A percentile compares a stretch with the other conserved stretches of the same genome.
Conservation (phyloP, 1,140 invertebrate genomes). For the Drosophila ogumai region DNA sequence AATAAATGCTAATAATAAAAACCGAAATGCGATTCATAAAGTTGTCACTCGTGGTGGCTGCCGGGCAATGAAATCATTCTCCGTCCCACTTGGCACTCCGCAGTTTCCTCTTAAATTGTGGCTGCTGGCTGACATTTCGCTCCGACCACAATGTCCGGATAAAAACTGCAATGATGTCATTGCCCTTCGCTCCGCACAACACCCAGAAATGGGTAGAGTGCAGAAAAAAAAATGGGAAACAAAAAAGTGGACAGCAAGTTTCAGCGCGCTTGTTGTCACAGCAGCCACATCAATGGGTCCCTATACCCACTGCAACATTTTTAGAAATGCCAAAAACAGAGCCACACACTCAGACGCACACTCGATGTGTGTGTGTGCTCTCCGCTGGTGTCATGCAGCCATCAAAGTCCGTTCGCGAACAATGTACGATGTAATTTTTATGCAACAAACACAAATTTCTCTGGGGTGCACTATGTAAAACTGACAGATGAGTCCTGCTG, state of each 20-base stretch:
- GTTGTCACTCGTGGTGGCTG: slow-evolving; percentile 21
- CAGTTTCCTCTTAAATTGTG: slow-evolving; percentile 28
- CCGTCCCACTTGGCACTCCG: not conserved
- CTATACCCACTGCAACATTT: slow-evolving; percentile 63
- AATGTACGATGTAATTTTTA: slow-evolving; percentile 79
- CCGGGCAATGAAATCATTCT: slow-evolving; percentile 19
- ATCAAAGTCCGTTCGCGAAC: slow-evolving; percentile 75
- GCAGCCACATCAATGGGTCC: slow-evolving; percentile 77
- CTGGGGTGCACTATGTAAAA: slow-evolving; percentile 79
- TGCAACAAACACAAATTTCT: slow-evolving; percentile 81
- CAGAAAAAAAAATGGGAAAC: slow-evolving; percentile 1
- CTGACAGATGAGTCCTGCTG: slow-evolving; percentile 72
- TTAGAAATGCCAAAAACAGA: slow-evolving; percentile 79
- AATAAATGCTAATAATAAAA: slow-evolving; percentile 32
- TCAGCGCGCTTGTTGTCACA: slow-evolving; percentile 65
- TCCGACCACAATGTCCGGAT: slow-evolving; percentile 40
- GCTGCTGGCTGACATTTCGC: slow-evolving; percentile 21
- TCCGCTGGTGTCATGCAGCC: slow-evolving; percentile 55
- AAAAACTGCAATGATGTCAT: slow-evolving; percentile 69
- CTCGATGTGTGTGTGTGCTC: slow-evolving; percentile 23
- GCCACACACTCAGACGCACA: slow-evolving; percentile 56
- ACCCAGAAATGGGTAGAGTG: not conserved
- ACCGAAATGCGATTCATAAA: slow-evolving; percentile 38
- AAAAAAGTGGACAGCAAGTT: slow-evolving; percentile 51
- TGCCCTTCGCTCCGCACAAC: slow-evolving; percentile 39